phyloP scores from a whole-genome alignment of 1,140 invertebrate species.

The Drosophila sp. region DNA sequence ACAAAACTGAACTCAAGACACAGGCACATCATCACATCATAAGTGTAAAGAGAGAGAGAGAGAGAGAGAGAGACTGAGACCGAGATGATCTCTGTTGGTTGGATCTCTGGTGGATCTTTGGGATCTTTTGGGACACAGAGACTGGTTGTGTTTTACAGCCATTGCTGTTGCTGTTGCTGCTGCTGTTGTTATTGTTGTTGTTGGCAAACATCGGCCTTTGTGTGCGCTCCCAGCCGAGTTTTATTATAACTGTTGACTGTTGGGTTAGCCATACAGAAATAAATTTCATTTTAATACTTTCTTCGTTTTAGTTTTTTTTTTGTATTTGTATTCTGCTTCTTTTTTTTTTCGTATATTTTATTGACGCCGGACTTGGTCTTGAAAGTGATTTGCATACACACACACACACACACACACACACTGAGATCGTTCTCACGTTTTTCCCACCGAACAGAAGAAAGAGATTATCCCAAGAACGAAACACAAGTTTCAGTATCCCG shows the following conservation, averaged over 20 bases:
- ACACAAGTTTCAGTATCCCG: conserved; percentile 22
- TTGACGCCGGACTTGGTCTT: conserved; percentile 43
- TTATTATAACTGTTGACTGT: conserved; percentile 78
- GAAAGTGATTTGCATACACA: conserved; percentile 77
- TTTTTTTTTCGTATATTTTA: conserved; percentile 66
- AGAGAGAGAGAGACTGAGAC: background rate
- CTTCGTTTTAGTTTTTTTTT: conserved; percentile 70
- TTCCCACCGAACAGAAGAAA: conserved; percentile 50
- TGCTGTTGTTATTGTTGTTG: conserved; percentile 55
- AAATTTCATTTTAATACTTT: conserved; percentile 81
- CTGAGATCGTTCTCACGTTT: conserved; percentile 67
- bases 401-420: conserved; percentile 18
- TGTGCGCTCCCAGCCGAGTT: conserved; percentile 74
- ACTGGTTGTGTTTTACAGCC: conserved; percentile 71
- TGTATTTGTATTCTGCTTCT: background rate
- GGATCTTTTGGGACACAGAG: conserved; percentile 29
- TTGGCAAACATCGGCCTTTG: conserved; percentile 79
- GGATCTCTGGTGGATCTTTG: conserved; percentile 28
- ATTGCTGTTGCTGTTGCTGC: conserved; percentile 36
- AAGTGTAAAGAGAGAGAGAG: conserved; percentile 3
- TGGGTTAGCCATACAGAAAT: conserved; percentile 62
- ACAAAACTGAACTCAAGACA: conserved; percentile 71
- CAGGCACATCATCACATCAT: background rate
- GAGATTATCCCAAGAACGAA: conserved; percentile 55
- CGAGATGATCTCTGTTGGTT: conserved; percentile 40